Conservation (phyloP, 2,797 vertebrate genomes). For the Falco biarmicus region DNA sequence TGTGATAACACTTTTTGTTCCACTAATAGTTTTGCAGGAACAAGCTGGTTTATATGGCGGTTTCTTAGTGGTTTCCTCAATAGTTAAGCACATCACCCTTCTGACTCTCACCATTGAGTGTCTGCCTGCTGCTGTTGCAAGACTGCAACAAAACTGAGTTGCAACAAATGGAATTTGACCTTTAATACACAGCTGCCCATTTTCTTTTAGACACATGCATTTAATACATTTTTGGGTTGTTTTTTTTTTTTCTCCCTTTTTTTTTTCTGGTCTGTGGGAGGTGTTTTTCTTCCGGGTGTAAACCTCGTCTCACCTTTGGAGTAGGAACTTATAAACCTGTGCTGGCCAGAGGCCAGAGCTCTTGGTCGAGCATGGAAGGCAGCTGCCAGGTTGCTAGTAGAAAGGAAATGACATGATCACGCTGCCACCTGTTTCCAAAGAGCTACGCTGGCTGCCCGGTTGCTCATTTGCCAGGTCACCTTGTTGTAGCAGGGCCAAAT, state of each 20-base stretch:
- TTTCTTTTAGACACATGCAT: neutral
- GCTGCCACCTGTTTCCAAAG: conserved; percentile 46
- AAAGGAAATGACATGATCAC: conserved; percentile 56
- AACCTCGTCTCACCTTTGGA: neutral
- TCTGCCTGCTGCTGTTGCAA: neutral
- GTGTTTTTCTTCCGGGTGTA: neutral
- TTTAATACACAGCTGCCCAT: neutral
- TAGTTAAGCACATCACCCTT: neutral
- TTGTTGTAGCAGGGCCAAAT: conserved; percentile 13
- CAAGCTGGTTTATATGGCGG: neutral
- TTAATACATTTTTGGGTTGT: neutral
- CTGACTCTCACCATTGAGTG: neutral
- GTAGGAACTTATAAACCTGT: neutral
- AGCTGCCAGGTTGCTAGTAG: conserved; percentile 37
- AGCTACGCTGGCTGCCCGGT: neutral
- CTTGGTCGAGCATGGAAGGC: neutral
- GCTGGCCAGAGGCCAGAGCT: conserved; percentile 35
- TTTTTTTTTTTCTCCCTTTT: no score
- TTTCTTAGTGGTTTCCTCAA: conserved; percentile 31
- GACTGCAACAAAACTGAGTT: conserved; percentile 11
- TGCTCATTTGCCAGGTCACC: conserved; percentile 21
- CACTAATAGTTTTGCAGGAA: neutral
- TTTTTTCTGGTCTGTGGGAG: no score
- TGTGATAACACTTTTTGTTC: neutral
- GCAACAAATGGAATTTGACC: conserved; percentile 51